Conservation (phyloP, 1,140 invertebrate species). For the Rhopalosiphum padi region DNA sequence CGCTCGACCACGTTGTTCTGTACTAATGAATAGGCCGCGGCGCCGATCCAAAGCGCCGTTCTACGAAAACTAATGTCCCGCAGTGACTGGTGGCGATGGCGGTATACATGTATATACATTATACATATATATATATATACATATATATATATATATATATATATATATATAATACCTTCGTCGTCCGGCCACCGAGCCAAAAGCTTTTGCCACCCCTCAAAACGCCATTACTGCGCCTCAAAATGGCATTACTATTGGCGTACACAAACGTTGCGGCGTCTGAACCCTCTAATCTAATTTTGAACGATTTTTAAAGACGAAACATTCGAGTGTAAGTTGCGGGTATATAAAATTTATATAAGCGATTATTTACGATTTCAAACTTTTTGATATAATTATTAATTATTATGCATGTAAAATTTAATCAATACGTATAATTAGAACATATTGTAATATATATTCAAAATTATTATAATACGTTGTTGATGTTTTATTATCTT, state of each 20-base stretch:
- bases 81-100: not conserved
- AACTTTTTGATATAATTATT: not conserved
- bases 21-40: constrained; percentile 12
- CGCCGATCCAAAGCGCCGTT: constrained; percentile 27
- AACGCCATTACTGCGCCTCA: constrained; percentile 41
- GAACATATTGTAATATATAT: no score
- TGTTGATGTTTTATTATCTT: no score
- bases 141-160: not conserved
- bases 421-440: not conserved
- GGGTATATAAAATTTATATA: not conserved
- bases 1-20: not conserved
- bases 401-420: not conserved
- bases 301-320: constrained; percentile 44
- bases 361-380: not conserved
- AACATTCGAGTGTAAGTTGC: not conserved
- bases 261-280: not conserved
- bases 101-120: not conserved
- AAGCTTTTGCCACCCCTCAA: constrained; percentile 40
- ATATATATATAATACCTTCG: not conserved
- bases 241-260: constrained; percentile 25
- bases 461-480: no score
- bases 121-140: not conserved
- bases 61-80: constrained; percentile 29
- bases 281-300: constrained; percentile 40
- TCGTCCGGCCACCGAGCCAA: not conserved